Percentiles rank a stretch among this genome's conserved stretches.
These are phyloP conservation scores for Flexamia atlantica DNA, from an alignment of 2,888 invertebrate species.

Conservation along the genomic window DNA sequence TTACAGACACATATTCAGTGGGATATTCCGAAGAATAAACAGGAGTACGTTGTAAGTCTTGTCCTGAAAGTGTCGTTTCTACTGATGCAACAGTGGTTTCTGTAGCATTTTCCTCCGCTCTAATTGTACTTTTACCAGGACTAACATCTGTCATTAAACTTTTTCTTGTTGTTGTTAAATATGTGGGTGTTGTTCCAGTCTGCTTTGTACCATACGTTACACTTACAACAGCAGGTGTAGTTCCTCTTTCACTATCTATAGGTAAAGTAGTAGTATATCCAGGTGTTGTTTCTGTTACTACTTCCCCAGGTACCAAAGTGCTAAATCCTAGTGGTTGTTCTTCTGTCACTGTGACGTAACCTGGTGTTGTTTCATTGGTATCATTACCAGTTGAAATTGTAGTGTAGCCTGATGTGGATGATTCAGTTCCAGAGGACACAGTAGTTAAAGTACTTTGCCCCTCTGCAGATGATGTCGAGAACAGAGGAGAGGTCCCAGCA, in stretches of 20 bases:
- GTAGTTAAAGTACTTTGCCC: background rate
- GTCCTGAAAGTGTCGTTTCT: constrained; percentile 8
- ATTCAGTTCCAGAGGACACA: background rate
- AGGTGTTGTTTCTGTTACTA: constrained; percentile 9
- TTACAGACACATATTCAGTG: background rate
- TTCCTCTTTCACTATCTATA: background rate
- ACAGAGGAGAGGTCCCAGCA: background rate
- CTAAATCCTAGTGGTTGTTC: background rate
- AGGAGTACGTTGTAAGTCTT: background rate
- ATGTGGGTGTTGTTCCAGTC: background rate
- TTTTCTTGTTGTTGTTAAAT: background rate
- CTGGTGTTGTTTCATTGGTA: background rate
- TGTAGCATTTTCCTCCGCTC: background rate
- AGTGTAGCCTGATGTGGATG: background rate
- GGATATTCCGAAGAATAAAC: background rate
- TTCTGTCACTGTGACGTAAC: background rate
- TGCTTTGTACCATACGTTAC: background rate
- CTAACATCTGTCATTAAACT: background rate
- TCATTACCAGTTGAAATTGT: background rate
- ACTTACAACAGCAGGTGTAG: background rate
- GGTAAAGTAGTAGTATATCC: background rate
- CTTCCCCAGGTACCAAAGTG: background rate
- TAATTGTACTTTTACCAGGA: background rate
- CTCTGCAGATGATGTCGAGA: background rate
- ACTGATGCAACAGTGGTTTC: background rate